phyloP scores from a whole-genome alignment of 2,797 vertebrate species.

The Chelon labrosus region DNA sequence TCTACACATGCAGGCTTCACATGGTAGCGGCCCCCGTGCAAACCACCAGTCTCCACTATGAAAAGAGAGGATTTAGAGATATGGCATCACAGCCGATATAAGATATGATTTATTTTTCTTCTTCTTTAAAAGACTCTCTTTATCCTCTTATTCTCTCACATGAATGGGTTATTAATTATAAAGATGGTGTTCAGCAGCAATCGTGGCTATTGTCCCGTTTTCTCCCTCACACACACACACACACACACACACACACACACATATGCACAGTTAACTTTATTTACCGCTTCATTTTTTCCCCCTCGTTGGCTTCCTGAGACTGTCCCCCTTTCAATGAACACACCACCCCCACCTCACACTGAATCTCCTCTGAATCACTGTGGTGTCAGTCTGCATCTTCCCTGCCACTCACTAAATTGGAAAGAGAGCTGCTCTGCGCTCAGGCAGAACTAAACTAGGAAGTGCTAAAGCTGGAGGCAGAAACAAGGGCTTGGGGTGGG shows the following conservation, averaged over 20 bases:
- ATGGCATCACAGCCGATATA: slow-evolving; percentile 48
- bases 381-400: slow-evolving; percentile 84
- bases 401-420: slow-evolving; percentile 87
- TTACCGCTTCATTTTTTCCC: neutral
- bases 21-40: slow-evolving; percentile 62
- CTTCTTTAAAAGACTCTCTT: slow-evolving; percentile 45
- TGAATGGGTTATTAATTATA: slow-evolving; percentile 66
- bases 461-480: slow-evolving; percentile 90
- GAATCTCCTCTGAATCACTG: slow-evolving; percentile 53
- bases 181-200: slow-evolving; percentile 31
- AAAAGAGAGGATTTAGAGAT: slow-evolving; percentile 77
- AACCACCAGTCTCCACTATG: slow-evolving; percentile 61
- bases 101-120: slow-evolving; percentile 59
- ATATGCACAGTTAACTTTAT: slow-evolving; percentile 15
- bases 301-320: slow-evolving; percentile 2
- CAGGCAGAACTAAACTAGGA: slow-evolving; percentile 93
- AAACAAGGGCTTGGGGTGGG: slow-evolving; percentile 78
- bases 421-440: slow-evolving; percentile 86
- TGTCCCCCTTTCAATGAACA: slow-evolving; percentile 6
- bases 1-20: slow-evolving; percentile 62
- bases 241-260: neutral
- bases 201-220: neutral
- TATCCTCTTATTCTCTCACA: slow-evolving; percentile 46
- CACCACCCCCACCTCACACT: neutral
- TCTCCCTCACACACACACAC: neutral